Evolutionary conservation across 2,113 vertebrate species (phyloP).

Genomic region (Cheilinus undulatus): DNA sequence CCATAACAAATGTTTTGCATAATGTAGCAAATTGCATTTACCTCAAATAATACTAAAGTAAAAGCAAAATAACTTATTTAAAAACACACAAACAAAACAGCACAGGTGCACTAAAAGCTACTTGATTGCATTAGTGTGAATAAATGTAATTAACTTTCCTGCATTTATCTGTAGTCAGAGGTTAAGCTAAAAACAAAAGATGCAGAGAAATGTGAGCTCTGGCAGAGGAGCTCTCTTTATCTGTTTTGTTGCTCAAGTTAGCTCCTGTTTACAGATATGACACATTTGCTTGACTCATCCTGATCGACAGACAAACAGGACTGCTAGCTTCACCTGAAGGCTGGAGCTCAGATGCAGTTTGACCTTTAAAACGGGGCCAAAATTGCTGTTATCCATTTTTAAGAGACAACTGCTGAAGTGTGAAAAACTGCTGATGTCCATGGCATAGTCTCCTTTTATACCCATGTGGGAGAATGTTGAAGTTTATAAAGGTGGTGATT

Average conservation of each 20-base stretch:
- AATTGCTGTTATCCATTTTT: slow-evolving; percentile 21
- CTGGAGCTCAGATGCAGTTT: slow-evolving; percentile 9
- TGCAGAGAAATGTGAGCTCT: background rate
- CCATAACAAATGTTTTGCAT: too few relatives aligned
- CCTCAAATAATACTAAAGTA: too few relatives aligned
- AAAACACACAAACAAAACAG: too few relatives aligned
- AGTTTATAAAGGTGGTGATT: slow-evolving; percentile 27
- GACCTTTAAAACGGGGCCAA: slow-evolving; percentile 40
- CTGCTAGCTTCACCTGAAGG: slow-evolving; percentile 17
- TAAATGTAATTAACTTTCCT: too few relatives aligned
- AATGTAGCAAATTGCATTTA: too few relatives aligned
- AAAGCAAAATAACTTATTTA: too few relatives aligned
- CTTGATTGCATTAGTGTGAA: too few relatives aligned
- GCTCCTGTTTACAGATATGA: slow-evolving; percentile 20
- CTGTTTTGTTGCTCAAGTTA: background rate
- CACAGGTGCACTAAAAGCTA: too few relatives aligned
- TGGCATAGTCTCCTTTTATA: background rate
- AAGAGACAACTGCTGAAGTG: slow-evolving; percentile 34
- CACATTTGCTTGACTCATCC: slow-evolving; percentile 26
- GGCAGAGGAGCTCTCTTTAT: background rate
- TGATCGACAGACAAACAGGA: slow-evolving; percentile 8
- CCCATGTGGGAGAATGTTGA: background rate
- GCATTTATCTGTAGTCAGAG: background rate
- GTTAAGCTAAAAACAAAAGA: background rate
- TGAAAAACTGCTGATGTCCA: slow-evolving; percentile 11